Percentiles rank a stretch among this genome's conserved stretches.
Conservation (phyloP, 2,888 invertebrate genomes). For the Mesorhabditis belari region DNA sequence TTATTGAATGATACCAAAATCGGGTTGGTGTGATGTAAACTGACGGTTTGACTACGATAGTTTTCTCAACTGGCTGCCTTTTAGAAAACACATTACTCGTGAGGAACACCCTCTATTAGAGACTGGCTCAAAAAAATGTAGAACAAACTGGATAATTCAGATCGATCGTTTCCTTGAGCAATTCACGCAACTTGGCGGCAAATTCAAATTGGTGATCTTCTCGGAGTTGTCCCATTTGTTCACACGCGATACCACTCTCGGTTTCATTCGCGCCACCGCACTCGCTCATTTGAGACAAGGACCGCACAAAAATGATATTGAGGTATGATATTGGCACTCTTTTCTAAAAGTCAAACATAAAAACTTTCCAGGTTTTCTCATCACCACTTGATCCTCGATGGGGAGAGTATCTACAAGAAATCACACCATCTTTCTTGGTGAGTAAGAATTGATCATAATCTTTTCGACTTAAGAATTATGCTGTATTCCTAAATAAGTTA, state of each 20-base stretch:
- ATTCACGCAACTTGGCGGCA: slow-evolving; percentile 41
- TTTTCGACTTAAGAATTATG: background rate
- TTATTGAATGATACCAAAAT: too few species aligned
- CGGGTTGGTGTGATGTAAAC: too few species aligned
- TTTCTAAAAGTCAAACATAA: background rate
- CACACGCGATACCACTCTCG: slow-evolving; percentile 38
- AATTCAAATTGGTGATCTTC: slow-evolving; percentile 48
- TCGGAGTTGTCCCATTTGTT: slow-evolving; percentile 41
- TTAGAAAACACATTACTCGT: too few species aligned
- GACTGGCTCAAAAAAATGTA: too few species aligned
- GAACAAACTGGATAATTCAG: too few species aligned
- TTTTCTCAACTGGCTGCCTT: too few species aligned
- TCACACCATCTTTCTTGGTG: slow-evolving; percentile 49
- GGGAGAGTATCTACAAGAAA: slow-evolving; percentile 37
- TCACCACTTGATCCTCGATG: slow-evolving; percentile 43
- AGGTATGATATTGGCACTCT: background rate
- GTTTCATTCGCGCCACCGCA: slow-evolving; percentile 37
- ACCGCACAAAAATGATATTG: slow-evolving; percentile 9
- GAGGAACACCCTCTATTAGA: too few species aligned
- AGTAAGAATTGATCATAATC: too few species aligned
- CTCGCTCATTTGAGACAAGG: slow-evolving; percentile 30
- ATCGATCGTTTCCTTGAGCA: slow-evolving; percentile 42
- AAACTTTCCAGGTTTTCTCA: slow-evolving; percentile 22
- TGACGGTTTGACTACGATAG: too few species aligned
- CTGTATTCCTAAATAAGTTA: background rate